phyloP scores from a whole-genome alignment of 1,140 invertebrate species.

The Eriocheir sinensis region DNA sequence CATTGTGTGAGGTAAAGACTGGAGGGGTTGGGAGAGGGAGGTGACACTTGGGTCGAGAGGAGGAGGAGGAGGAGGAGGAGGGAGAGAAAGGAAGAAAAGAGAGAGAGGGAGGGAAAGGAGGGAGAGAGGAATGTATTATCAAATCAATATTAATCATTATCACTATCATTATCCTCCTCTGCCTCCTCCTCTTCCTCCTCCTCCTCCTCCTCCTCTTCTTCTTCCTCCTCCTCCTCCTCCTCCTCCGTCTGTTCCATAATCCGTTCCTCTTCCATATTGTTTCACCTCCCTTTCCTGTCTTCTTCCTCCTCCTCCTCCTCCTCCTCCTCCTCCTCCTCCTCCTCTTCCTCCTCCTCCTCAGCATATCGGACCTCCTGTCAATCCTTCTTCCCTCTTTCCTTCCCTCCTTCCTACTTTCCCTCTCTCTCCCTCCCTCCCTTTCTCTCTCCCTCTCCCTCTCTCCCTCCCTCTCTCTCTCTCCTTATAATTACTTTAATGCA shows the following conservation, averaged over 20 bases:
- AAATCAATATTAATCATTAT: constrained; percentile 18
- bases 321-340: no score
- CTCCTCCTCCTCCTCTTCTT: background rate
- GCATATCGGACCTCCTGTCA: no score
- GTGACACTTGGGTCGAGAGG: background rate
- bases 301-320: no score
- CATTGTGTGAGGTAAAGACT: background rate
- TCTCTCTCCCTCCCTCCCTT: background rate
- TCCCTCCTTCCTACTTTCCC: background rate
- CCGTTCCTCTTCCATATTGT: background rate
- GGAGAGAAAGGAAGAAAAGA: background rate
- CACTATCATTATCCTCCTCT: background rate
- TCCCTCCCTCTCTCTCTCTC: background rate
- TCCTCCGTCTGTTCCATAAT: background rate
- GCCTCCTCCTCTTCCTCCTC: background rate
- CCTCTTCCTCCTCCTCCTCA: no score
- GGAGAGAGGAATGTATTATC: background rate
- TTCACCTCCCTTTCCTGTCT: no score
- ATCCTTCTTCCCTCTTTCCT: no score
- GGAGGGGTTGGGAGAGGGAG: background rate
- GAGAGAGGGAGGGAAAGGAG: background rate
- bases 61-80: background rate
- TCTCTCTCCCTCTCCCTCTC: background rate
- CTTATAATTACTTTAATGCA: constrained; percentile 26
- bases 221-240: background rate